Base-by-base conservation (phyloP, 2,113 vertebrate species). In the Entomyzon cyanotis region DNA sequence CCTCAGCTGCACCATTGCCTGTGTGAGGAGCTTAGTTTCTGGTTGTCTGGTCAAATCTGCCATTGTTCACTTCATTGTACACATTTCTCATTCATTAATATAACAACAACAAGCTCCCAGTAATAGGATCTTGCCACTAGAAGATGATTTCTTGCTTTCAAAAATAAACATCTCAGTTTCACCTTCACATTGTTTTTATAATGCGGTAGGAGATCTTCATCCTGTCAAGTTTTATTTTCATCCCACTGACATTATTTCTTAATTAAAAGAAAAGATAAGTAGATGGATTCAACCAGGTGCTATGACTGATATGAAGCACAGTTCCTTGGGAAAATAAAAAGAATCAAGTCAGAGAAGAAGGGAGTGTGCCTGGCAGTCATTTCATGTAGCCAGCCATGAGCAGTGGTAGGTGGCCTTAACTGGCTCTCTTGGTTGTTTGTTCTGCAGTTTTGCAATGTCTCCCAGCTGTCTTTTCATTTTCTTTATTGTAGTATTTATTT, bases 221-320 rank as follows among this genome's bases (percentile, higher is more conserved):
- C 91, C 90, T 94, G 86, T 81, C 86, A 62, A 50, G 83, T 95
- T 96, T 94, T 89, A 95, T 96, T 96, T 93, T 95, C 95, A 88
- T 95, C 82, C 94, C 60, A 81, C 79, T 96, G 93, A 96, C 96
- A 95, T 89, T 78, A 93, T 89, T 71, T 94, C 91, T 97, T 97
- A 97, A 98, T 97, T 97, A 97, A 97, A 96, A 96, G 62, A 82
- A 97, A 96, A 97, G 90, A 95, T 84, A 95, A 96, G 94, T 55
- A 96, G 84, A 89, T 31, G 11, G 67, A 96, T 79, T 90, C 82
- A 94, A 64, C 86, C 92, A 97, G 92, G 93, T 97, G 84, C 67
- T 62, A 28, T 11, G 58, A 76, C 68, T 84, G 82, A 95, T 96
- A 96, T 1, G 56, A 96, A 91, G 87, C 86, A 39, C 49, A 24